These are phyloP conservation scores for Plebejus melissa DNA, from an alignment of 2,888 invertebrate genomes.

Conservation along the genomic window DNA sequence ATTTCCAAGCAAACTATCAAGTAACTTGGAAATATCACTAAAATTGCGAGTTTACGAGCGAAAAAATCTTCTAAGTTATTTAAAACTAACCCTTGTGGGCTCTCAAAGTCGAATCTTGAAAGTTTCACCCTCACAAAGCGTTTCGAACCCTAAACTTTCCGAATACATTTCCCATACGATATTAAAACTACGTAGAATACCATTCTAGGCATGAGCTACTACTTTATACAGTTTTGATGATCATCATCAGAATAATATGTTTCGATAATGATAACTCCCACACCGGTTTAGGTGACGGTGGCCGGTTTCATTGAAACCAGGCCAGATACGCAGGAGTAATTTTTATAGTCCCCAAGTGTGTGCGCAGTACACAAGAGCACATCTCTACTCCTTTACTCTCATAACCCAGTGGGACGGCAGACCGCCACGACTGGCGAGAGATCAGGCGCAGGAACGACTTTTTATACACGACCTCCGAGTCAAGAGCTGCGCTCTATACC, in stretches of 20 bases:
- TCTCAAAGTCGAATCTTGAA: conserved; percentile 18
- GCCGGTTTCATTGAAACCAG: no score
- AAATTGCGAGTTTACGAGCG: background rate
- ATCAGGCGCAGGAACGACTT: no score
- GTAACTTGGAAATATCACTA: background rate
- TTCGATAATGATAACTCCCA: background rate
- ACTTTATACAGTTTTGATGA: background rate
- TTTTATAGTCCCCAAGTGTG: no score
- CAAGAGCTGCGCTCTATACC: no score
- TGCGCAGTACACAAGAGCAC: no score
- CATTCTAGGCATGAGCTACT: background rate
- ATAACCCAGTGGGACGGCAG: no score
- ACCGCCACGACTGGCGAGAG: no score
- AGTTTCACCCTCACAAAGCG: conserved; percentile 17
- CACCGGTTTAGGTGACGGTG: no score
- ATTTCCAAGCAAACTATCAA: background rate
- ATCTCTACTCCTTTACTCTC: no score
- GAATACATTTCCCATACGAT: conserved; percentile 20
- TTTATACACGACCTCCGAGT: no score
- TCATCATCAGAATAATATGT: background rate
- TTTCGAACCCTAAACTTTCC: conserved; percentile 17
- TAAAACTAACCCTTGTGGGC: conserved; percentile 7
- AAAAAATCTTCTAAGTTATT: conserved; percentile 22
- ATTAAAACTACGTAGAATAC: conserved; percentile 21
- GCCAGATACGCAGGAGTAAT: no score